Percentiles rank a stretch among this genome's conserved stretches.
Conservation (phyloP, 2,797 vertebrate genomes). For the Crenuchus spilurus region DNA sequence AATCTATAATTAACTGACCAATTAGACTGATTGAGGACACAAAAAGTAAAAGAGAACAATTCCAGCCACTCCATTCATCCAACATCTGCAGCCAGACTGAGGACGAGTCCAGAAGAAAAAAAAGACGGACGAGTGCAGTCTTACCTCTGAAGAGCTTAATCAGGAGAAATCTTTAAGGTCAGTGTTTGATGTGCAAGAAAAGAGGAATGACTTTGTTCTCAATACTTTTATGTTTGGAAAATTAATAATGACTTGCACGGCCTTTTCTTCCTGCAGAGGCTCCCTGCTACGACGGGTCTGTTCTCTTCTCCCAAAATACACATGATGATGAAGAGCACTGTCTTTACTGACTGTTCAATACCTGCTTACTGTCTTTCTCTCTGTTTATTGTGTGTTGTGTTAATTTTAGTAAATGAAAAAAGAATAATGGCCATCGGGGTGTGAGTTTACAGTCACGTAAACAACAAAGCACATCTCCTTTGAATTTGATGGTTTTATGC, state of each 20-base stretch:
- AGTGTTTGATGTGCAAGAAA: constrained; percentile 46
- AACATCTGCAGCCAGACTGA: not conserved
- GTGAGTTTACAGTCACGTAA: too few species aligned
- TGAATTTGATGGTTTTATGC: too few species aligned
- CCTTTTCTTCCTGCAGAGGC: not conserved
- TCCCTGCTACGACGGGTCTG: not conserved
- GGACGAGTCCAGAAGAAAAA: too few species aligned
- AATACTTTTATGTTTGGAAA: constrained; percentile 41
- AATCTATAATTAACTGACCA: constrained; percentile 18
- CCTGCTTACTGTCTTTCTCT: too few species aligned
- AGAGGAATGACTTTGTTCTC: constrained; percentile 29
- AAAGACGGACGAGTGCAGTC: not conserved
- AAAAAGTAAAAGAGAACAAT: not conserved
- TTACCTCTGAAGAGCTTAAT: constrained; percentile 38
- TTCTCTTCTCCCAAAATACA: not conserved
- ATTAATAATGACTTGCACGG: constrained; percentile 32
- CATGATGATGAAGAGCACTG: too few species aligned
- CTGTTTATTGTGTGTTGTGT: too few species aligned
- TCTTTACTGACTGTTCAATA: too few species aligned
- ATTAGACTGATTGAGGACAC: constrained; percentile 5
- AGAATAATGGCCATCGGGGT: too few species aligned
- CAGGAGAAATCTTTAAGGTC: constrained; percentile 19
- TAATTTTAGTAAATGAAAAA: too few species aligned
- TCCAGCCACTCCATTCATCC: not conserved
- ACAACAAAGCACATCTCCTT: too few species aligned